Percentiles rank a stretch among this genome's conserved stretches.
These are phyloP conservation scores for Erpornis zantholeuca DNA, from an alignment of 2,113 vertebrate species.

Conservation along the genomic window DNA sequence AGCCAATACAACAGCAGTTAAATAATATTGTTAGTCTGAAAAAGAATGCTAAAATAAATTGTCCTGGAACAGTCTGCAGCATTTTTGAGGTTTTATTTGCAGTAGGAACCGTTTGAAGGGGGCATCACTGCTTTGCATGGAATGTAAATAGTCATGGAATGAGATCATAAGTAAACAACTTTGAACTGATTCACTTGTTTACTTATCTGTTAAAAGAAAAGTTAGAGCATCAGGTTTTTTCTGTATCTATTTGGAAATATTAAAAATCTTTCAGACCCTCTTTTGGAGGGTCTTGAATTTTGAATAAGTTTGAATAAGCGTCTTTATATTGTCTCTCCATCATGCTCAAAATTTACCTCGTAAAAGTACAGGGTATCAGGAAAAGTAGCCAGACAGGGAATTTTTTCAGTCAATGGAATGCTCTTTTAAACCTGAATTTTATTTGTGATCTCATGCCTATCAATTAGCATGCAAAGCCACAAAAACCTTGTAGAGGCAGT, in stretches of 20 bases:
- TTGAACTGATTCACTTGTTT: background rate
- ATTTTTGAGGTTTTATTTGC: background rate
- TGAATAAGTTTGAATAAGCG: background rate
- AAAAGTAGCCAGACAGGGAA: background rate
- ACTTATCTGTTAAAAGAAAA: background rate
- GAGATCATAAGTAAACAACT: background rate
- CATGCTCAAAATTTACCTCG: background rate
- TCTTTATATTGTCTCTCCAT: background rate
- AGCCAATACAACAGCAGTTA: background rate
- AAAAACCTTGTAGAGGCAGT: background rate
- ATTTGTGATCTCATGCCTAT: background rate
- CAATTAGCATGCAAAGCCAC: slow-evolving; percentile 19
- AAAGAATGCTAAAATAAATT: background rate
- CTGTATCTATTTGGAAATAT: background rate
- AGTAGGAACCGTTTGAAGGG: background rate
- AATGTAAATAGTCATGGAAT: background rate
- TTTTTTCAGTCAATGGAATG: background rate
- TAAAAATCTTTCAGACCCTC: background rate
- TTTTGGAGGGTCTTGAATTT: background rate
- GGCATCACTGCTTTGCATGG: background rate
- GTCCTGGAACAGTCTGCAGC: background rate
- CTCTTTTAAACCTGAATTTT: background rate
- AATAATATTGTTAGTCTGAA: background rate
- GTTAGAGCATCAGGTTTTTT: fast-evolving
- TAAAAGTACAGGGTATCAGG: background rate